Percentiles rank a stretch among this genome's conserved stretches.
phyloP scores from a whole-genome alignment of 2,113 vertebrate species.

The Mus musculus region GRCm39 chr9:30122501-30123000 shows the following conservation, averaged over 20 bases:
- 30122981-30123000: background rate
- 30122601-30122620: conserved; percentile 2
- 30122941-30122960: background rate
- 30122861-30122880: accelerated
- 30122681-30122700: conserved; percentile 17
- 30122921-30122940: background rate
- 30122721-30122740: conserved; percentile 23
- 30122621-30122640: conserved; percentile 31
- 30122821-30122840: background rate
- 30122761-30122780: background rate
- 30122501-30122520: conserved; percentile 27
- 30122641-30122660: conserved; percentile 30
- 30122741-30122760: conserved; percentile 28
- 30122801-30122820: background rate
- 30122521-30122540: conserved; percentile 31
- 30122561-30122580: conserved; percentile 37
- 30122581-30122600: background rate
- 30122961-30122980: background rate
- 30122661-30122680: conserved; percentile 9
- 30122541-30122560: conserved; percentile 13
- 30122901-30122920: background rate
- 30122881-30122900: background rate
- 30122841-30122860: background rate
- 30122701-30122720: background rate
- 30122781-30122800: background rate